phyloP scores from a whole-genome alignment of 2,113 vertebrate genomes.

The Pardalotus punctatus region DNA sequence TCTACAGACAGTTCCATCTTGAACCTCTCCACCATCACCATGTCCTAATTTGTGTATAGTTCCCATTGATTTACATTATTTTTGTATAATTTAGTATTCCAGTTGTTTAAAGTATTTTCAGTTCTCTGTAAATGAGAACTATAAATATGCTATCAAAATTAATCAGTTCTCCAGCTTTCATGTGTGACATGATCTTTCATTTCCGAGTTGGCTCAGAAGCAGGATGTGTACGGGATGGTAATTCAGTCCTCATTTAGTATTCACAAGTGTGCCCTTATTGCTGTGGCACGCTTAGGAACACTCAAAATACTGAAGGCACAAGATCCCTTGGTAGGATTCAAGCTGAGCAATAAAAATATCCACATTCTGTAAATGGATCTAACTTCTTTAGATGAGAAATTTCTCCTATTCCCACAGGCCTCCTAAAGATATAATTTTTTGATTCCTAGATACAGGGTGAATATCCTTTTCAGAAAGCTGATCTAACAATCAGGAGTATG shows the following conservation, averaged over 20 bases:
- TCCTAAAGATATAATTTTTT: not conserved
- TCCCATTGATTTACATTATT: not conserved
- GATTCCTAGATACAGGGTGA: not conserved
- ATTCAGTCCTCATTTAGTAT: constrained; percentile 4
- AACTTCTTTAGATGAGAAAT: constrained; percentile 1
- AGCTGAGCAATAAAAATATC: constrained; percentile 46
- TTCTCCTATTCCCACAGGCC: not conserved
- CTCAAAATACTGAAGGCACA: constrained; percentile 14
- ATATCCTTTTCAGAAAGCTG: constrained; percentile 10
- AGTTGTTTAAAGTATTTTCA: constrained; percentile 13
- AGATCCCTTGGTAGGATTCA: not conserved
- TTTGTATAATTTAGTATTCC: not conserved
- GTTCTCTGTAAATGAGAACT: constrained; percentile 13
- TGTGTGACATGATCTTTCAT: not conserved
- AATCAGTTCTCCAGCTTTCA: constrained; percentile 14
- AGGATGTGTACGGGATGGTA: constrained; percentile 15
- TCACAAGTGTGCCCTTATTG: not conserved
- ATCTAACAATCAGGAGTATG: not conserved
- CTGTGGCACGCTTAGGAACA: not conserved
- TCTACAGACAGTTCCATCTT: not conserved
- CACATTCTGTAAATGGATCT: constrained; percentile 6
- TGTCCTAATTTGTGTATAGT: not conserved
- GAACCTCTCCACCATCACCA: not conserved
- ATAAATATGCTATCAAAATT: constrained; percentile 50
- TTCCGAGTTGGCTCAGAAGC: not conserved